Base-by-base conservation (phyloP, 1,140 invertebrate genomes). In the Myzus persicae region DNA sequence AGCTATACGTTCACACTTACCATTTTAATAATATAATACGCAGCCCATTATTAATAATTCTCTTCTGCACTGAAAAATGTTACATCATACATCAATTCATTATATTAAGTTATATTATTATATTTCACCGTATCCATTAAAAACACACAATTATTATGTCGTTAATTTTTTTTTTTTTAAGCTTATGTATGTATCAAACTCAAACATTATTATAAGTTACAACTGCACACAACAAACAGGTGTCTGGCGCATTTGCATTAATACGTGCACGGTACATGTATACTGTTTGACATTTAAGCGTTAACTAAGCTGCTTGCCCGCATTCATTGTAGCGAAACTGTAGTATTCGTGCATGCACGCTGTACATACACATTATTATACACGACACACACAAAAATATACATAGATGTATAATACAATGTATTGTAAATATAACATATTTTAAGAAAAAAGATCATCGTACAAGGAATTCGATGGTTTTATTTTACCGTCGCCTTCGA, bases 171-270 rank as follows among this genome's bases (percentile, higher is more conserved):
- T 59, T 54, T 59, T 59, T 76, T 76, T 14, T 14, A 20, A 76
- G 36, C n/a, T 76, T 5, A 42, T 26, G 24, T 26, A 40, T 84
- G 24, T 42, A 24, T 76, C n/a, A 18, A n/a, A 76, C 40, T 11
- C 82, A 42, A 40, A 40, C 8, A 84, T 26, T 42, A 40, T 84
- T 84, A 84, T 26, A 14, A 42, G 38, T 84, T 84, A 26, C 40
- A 40, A 84, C 24, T 76, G 11, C 82, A 26, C 40, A 84, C 82
- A 42, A 14, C 24, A 84, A 26, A 84, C 38, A 84, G 82, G 82
- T 84, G 82, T 24, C 36, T 82, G 76, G 22, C 76, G 36, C 20
- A 84, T 84, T 84, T 84, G 82, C 82, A 84, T 84, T 84, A 31
- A 84, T 84, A 40, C 38, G 22, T 76, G 14, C 31, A 36, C n/a